Conservation (phyloP, 2,113 vertebrate species). For the Noturus placidus region DNA sequence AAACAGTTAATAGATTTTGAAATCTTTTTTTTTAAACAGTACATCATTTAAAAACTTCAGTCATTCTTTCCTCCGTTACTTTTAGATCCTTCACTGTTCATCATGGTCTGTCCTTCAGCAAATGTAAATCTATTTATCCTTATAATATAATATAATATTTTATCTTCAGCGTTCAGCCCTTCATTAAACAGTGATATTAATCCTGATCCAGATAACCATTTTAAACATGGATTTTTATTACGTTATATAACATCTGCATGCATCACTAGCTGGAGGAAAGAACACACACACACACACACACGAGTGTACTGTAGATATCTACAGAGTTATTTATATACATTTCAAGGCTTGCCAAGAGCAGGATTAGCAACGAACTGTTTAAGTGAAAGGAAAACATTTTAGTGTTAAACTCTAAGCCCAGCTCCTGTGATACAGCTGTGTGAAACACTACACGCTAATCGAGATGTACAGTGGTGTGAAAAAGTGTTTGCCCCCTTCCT, state of each 20-base stretch:
- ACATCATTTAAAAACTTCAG: too few species aligned
- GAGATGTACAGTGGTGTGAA: too few species aligned
- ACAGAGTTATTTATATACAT: background rate
- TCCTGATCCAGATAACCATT: background rate
- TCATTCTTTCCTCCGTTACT: too few species aligned
- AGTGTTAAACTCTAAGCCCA: background rate
- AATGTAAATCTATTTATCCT: background rate
- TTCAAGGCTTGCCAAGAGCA: background rate
- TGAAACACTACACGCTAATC: background rate
- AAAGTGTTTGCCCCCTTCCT: too few species aligned
- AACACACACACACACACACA: background rate
- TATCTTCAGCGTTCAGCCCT: background rate
- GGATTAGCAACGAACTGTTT: background rate
- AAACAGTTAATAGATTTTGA: too few species aligned
- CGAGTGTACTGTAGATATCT: background rate
- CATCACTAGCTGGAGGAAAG: background rate
- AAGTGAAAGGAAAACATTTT: slow-evolving; percentile 7
- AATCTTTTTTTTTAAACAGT: too few species aligned
- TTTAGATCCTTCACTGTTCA: background rate
- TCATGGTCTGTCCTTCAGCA: background rate
- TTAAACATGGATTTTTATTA: slow-evolving; percentile 7
- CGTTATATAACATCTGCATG: background rate
- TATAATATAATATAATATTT: background rate
- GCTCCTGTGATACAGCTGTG: background rate
- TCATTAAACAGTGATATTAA: background rate